Evolutionary conservation across 2,888 invertebrate species (phyloP), one percentile per base, ranked within the genome.

Genomic region (Zygaena filipendulae): DNA sequence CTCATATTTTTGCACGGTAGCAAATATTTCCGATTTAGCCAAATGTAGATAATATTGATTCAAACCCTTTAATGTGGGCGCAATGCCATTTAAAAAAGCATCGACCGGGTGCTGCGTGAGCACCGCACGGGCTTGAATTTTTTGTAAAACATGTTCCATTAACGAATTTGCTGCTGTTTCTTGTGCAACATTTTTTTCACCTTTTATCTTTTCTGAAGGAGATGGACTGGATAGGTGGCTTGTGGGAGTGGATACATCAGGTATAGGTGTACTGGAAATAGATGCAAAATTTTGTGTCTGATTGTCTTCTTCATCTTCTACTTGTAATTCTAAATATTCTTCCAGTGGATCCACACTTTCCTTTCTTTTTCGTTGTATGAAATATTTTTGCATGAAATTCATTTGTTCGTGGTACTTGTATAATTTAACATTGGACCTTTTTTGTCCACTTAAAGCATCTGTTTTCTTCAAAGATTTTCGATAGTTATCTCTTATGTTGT

Each of bases 41-140:
- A 27, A 27, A 27, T 27, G 29, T 14, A 34, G 27, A 30, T 37
- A 30, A 35, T 39, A 39, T 36, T 35, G 34, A 39, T 39, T 35
- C 35, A 36, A 39, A 36, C 35, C 37, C 33, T 39, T 37, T 13
- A 36, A 33, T 39, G 39, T 39, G 33, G 36, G 39, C 37, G 39
- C 39, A 27, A 25, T 18, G 35, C 39, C 33, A 38, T 38, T 38
- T 34, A 38, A 36, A 38, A 38, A 38, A 38, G 38, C 38, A 35
- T 38, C 24, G 26, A 36, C 33, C 32, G 36, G 33, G 36, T 38
- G 38, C 38, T 34, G 30, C 13, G 13, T 13, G 24, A 12, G 24
- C 13, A 13, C 24, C 12, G 33, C 32, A 32, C 34, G 35, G 29
- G 29, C 35, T 35, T 35, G 36, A 39, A 33, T 39, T 36, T 36